Conservation (phyloP, 1,140 invertebrate species). For the Zaprionus nigranus region DNA sequence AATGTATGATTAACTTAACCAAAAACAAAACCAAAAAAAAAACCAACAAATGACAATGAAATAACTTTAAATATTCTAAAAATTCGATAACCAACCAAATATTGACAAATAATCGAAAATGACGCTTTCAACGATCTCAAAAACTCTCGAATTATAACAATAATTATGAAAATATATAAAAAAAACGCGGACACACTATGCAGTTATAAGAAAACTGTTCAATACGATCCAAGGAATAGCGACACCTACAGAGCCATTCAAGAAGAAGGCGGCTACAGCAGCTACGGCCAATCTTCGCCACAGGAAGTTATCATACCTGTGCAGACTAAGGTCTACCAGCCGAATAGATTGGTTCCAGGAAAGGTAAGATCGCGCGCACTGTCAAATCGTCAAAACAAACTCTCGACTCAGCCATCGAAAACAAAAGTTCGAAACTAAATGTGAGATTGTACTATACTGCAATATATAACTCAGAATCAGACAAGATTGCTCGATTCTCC, state of each 20-base stretch:
- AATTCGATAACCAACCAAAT: constrained; percentile 60
- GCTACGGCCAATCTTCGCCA: constrained; percentile 85
- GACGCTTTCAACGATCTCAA: constrained; percentile 81
- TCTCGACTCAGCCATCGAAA: constrained; percentile 40
- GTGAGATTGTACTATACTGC: constrained; percentile 28
- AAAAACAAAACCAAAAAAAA: constrained; percentile 50
- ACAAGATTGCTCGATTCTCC: constrained; percentile 48
- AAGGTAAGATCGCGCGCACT: constrained; percentile 85
- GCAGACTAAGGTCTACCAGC: constrained; percentile 90
- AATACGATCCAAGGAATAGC: constrained; percentile 93
- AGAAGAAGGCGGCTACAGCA: constrained; percentile 87
- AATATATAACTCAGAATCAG: constrained; percentile 25
- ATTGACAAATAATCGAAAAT: constrained; percentile 51
- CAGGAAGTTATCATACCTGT: constrained; percentile 88
- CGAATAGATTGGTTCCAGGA: constrained; percentile 86
- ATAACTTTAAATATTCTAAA: constrained; percentile 59
- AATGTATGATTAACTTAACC: constrained; percentile 51
- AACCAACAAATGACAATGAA: constrained; percentile 47
- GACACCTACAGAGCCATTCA: constrained; percentile 93
- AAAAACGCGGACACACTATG: constrained; percentile 33
- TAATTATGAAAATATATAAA: constrained; percentile 26
- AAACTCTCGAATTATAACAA: constrained; percentile 46
- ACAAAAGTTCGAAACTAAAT: constrained; percentile 57
- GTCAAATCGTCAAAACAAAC: constrained; percentile 43
- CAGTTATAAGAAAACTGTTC: constrained; percentile 89